A percentile compares a stretch with the other conserved stretches of the same genome.
phyloP scores from a whole-genome alignment of 2,797 vertebrate genomes.

The Perdix hodgsoniae region DNA sequence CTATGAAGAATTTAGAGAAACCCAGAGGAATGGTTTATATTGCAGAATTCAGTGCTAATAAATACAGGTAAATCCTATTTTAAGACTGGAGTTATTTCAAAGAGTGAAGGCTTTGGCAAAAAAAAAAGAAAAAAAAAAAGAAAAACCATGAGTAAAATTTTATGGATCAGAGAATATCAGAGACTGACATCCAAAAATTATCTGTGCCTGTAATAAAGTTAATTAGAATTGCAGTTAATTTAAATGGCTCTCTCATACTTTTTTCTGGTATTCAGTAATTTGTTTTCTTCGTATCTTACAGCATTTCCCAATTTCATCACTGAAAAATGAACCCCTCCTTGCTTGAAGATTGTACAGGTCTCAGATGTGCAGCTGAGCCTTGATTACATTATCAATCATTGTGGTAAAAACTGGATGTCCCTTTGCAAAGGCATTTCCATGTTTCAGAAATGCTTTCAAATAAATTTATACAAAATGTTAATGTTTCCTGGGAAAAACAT shows the following conservation, averaged over 20 bases:
- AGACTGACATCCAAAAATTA: background rate
- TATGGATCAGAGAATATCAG: background rate
- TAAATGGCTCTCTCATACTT: background rate
- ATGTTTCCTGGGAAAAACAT: background rate
- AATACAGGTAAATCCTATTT: slow-evolving; percentile 36
- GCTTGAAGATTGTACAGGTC: background rate
- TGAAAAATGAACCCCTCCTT: background rate
- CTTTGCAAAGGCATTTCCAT: background rate
- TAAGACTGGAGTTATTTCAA: slow-evolving; percentile 45
- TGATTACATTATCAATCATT: background rate
- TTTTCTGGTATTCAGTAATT: background rate
- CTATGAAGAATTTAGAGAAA: slow-evolving; percentile 14
- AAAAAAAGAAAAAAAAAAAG: background rate
- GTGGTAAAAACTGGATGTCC: slow-evolving; percentile 24
- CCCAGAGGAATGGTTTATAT: background rate
- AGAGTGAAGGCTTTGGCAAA: background rate
- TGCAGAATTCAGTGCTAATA: slow-evolving; percentile 14
- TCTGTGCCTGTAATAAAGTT: background rate
- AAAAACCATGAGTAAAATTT: background rate
- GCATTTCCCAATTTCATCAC: slow-evolving; percentile 2
- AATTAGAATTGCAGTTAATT: slow-evolving; percentile 37
- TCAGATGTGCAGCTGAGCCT: slow-evolving; percentile 30
- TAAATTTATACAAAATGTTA: background rate
- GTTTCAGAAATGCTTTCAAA: slow-evolving; percentile 36
- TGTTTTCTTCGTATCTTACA: background rate